Percentiles rank a stretch among this genome's conserved stretches.
These are phyloP conservation scores for Tricholaema leucomelas DNA, from an alignment of 2,113 vertebrate genomes.

Conservation along the genomic window DNA sequence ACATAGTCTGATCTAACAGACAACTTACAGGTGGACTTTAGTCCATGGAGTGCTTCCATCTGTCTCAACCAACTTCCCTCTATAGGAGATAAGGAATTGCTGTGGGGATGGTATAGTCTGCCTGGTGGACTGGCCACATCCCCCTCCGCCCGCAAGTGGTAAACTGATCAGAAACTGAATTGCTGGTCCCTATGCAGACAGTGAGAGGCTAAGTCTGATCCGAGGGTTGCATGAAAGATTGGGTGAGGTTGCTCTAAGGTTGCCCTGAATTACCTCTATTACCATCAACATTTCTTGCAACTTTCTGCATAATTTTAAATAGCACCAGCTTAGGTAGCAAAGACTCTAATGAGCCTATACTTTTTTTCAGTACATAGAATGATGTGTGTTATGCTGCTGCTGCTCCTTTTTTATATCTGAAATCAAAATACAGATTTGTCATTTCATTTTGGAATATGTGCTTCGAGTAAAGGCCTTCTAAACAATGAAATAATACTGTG, in stretches of 20 bases:
- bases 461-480: not conserved
- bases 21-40: not conserved
- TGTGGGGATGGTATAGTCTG: not conserved
- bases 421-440: not conserved
- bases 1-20: not conserved
- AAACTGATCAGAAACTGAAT: not conserved
- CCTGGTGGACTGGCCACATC: not conserved
- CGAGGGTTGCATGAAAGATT: rapidly evolving
- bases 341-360: not conserved
- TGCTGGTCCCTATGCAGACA: rapidly evolving
- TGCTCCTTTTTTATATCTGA: not conserved
- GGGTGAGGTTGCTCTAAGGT: not conserved
- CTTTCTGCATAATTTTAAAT: not conserved
- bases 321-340: not conserved
- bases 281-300: rapidly evolving
- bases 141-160: not conserved
- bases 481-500: not conserved
- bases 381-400: not conserved
- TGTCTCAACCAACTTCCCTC: not conserved
- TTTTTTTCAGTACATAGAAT: not conserved
- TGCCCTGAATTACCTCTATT: not conserved
- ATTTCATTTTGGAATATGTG: not conserved
- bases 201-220: not conserved
- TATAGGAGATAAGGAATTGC: not conserved
- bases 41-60: not conserved